Percentiles rank a stretch among this genome's conserved stretches.
Evolutionary conservation across 2,888 invertebrate species (phyloP).

Genomic region (Acronicta aceris): DNA sequence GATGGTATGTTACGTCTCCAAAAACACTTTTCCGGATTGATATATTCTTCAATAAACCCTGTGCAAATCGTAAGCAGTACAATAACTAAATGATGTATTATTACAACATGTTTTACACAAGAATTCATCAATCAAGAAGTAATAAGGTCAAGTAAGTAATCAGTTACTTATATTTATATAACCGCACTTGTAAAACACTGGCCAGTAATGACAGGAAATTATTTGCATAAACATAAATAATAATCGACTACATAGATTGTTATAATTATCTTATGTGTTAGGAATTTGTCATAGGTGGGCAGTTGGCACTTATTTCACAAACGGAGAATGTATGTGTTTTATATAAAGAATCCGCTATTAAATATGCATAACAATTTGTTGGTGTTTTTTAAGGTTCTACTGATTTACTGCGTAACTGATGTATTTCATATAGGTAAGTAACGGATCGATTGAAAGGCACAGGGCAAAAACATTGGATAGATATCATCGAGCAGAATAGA

Average conservation of each 20-base stretch:
- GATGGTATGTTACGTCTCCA: too few relatives aligned
- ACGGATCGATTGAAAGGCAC: too few relatives aligned
- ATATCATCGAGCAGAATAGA: too few relatives aligned
- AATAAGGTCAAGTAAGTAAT: constrained; percentile 45
- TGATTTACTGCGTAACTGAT: too few relatives aligned
- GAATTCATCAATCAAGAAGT: constrained; percentile 39
- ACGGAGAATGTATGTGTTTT: constrained; percentile 14
- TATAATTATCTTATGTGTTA: constrained; percentile 13
- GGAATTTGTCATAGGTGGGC: constrained; percentile 26
- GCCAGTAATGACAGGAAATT: constrained; percentile 48
- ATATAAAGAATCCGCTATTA: too few relatives aligned
- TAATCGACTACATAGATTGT: constrained; percentile 15
- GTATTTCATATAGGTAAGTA: too few relatives aligned
- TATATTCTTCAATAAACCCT: too few relatives aligned
- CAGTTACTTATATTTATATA: constrained; percentile 42
- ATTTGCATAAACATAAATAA: constrained; percentile 39
- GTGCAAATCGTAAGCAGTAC: neutral
- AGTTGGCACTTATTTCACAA: constrained; percentile 2
- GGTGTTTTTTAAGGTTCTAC: too few relatives aligned
- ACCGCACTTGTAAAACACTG: constrained; percentile 19
- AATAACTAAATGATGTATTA: constrained; percentile 18
- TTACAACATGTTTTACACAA: constrained; percentile 13
- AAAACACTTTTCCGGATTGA: too few relatives aligned
- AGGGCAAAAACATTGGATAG: too few relatives aligned
- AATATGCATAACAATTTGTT: too few relatives aligned